phyloP scores from a whole-genome alignment of 2,113 vertebrate species.

The Oceanites oceanicus region DNA sequence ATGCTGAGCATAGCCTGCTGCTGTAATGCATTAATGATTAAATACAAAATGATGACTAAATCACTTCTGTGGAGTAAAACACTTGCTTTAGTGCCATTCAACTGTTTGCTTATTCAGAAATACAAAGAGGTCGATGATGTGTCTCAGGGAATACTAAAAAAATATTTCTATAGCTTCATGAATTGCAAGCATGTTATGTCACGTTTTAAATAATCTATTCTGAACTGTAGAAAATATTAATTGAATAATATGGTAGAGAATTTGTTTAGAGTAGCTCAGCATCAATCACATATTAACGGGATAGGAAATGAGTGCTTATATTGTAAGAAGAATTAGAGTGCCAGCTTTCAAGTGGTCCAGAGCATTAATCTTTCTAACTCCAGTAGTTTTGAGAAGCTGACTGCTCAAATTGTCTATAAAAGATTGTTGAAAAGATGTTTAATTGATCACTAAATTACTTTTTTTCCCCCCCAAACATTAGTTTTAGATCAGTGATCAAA shows the following conservation, averaged over 20 bases:
- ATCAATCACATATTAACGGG: slow-evolving; percentile 41
- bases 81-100: neutral
- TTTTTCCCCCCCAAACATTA: neutral
- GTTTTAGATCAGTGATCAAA: slow-evolving; percentile 23
- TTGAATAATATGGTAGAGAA: neutral
- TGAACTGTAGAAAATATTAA: slow-evolving; percentile 15
- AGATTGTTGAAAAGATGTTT: slow-evolving; percentile 16
- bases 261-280: slow-evolving; percentile 50
- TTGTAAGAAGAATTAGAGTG: slow-evolving; percentile 43
- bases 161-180: neutral
- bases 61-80: neutral
- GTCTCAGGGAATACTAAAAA: neutral
- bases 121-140: neutral
- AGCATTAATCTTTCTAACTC: slow-evolving; percentile 52
- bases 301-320: slow-evolving; percentile 53
- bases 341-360: slow-evolving; percentile 48
- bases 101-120: neutral
- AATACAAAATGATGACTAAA: neutral
- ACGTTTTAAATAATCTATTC: neutral
- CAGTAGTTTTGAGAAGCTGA: slow-evolving; percentile 21
- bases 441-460: slow-evolving; percentile 29
- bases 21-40: neutral
- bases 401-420: slow-evolving; percentile 21
- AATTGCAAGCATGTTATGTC: neutral
- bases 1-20: neutral